phyloP scores from a whole-genome alignment of 2,888 invertebrate genomes.

The Drosophila atripex region DNA sequence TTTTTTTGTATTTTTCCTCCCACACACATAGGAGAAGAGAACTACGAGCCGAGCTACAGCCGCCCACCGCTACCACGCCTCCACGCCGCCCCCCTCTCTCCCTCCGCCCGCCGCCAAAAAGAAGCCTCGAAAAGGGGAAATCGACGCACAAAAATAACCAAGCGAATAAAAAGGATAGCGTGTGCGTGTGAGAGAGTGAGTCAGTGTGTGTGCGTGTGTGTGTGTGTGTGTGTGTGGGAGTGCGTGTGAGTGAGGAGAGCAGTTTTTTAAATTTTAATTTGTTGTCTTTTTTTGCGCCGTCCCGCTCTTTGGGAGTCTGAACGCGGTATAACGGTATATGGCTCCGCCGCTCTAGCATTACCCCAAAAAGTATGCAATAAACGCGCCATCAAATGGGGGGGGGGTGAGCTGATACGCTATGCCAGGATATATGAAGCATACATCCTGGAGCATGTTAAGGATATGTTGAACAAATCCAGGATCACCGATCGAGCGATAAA shows the following conservation, averaged over 20 bases:
- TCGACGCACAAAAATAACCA: slow-evolving; percentile 69
- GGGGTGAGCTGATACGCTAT: too few relatives aligned
- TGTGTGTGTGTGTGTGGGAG: slow-evolving; percentile 9
- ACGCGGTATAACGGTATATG: neutral
- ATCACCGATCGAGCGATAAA: neutral
- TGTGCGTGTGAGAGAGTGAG: slow-evolving; percentile 24
- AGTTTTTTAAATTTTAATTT: slow-evolving; percentile 52
- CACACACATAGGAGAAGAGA: slow-evolving; percentile 49
- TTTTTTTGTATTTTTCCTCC: too few relatives aligned
- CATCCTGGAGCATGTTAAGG: too few relatives aligned
- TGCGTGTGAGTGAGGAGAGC: slow-evolving; percentile 23
- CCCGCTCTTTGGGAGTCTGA: neutral
- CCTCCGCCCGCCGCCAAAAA: slow-evolving; percentile 53
- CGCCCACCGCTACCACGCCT: slow-evolving; percentile 43
- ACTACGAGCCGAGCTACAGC: slow-evolving; percentile 20
- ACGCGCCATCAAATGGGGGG: neutral
- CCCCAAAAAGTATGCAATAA: slow-evolving; percentile 6
- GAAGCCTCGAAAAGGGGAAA: slow-evolving; percentile 64
- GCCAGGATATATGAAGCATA: neutral
- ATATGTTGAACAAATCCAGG: neutral
- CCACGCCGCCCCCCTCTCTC: too few relatives aligned
- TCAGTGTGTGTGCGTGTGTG: slow-evolving; percentile 25
- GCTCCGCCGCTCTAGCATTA: neutral
- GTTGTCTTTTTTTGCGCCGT: slow-evolving; percentile 13
- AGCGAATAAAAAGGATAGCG: slow-evolving; percentile 71